Evolutionary conservation across 2,888 invertebrate species (phyloP).

Genomic region (Coelopa pilipes): DNA sequence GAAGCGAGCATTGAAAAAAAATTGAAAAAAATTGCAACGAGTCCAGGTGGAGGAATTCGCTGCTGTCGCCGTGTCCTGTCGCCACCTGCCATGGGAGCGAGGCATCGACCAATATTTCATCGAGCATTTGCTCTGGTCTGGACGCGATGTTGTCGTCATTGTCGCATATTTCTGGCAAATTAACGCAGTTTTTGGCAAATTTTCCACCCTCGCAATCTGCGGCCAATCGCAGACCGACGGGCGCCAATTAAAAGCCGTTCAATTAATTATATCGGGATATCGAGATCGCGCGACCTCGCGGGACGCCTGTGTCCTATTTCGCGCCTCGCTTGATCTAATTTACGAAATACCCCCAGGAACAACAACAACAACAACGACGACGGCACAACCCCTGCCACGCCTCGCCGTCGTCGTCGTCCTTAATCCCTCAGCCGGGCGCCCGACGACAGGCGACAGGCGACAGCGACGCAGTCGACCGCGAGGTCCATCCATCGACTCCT

Average conservation of each 20-base stretch:
- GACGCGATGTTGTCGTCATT: no score
- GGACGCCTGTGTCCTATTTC: slow-evolving; percentile 13
- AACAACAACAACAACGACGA: slow-evolving; percentile 12
- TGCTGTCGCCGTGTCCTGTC: no score
- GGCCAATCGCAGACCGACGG: background rate
- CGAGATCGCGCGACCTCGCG: background rate
- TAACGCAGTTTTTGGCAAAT: background rate
- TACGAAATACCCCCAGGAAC: slow-evolving; percentile 16
- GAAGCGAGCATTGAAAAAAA: background rate
- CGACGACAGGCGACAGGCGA: no score
- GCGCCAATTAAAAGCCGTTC: slow-evolving; percentile 30
- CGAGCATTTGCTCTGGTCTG: no score
- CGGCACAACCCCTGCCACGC: background rate
- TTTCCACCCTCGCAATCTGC: background rate
- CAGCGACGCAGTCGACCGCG: slow-evolving; percentile 26
- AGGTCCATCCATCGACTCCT: background rate
- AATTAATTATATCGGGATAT: slow-evolving; percentile 24
- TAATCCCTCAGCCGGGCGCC: slow-evolving; percentile 31
- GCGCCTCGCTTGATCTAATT: slow-evolving; percentile 29
- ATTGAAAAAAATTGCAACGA: background rate
- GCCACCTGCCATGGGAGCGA: no score
- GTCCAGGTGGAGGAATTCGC: no score
- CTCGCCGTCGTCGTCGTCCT: slow-evolving; percentile 22
- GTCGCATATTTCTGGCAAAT: no score
- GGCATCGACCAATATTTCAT: no score